Percentiles rank a stretch among this genome's conserved stretches.
Conservation (phyloP, 1,140 invertebrate genomes). For the Hylaeus volcanicus region DNA sequence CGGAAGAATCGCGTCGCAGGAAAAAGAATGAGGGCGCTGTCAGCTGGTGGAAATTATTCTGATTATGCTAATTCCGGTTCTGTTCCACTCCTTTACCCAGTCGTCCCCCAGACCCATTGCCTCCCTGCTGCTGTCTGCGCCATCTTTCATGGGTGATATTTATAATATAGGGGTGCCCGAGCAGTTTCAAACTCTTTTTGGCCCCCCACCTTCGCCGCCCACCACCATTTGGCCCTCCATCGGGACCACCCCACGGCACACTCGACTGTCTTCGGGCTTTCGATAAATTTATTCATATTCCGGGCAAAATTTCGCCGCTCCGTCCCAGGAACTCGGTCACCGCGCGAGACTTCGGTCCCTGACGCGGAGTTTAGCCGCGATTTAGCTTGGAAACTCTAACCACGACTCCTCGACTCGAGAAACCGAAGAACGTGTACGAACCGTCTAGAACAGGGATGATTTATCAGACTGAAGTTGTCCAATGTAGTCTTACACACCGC, state of each 20-base stretch:
- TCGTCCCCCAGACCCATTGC: conserved; percentile 71
- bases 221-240: conserved; percentile 56
- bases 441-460: not conserved
- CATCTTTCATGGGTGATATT: conserved; percentile 81
- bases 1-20: conserved; percentile 78
- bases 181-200: conserved; percentile 81
- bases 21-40: conserved; percentile 81
- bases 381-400: conserved; percentile 3
- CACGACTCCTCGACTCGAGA: not conserved
- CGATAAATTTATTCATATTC: conserved; percentile 76
- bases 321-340: conserved; percentile 51
- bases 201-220: conserved; percentile 45
- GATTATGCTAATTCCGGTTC: conserved; percentile 82
- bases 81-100: conserved; percentile 81
- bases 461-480: not conserved
- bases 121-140: conserved; percentile 80
- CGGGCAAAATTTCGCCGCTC: conserved; percentile 56
- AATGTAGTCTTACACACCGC: no score
- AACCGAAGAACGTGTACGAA: no score
- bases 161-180: conserved; percentile 80
- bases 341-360: not conserved
- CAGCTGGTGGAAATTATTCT: conserved; percentile 82
- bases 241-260: conserved; percentile 46
- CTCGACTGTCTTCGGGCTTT: conserved; percentile 54
- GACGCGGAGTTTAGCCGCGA: not conserved